A percentile compares a stretch with the other conserved stretches of the same genome.
These are phyloP conservation scores for Papilio dardanus DNA, from an alignment of 1,140 invertebrate genomes.

Conservation along the genomic window DNA sequence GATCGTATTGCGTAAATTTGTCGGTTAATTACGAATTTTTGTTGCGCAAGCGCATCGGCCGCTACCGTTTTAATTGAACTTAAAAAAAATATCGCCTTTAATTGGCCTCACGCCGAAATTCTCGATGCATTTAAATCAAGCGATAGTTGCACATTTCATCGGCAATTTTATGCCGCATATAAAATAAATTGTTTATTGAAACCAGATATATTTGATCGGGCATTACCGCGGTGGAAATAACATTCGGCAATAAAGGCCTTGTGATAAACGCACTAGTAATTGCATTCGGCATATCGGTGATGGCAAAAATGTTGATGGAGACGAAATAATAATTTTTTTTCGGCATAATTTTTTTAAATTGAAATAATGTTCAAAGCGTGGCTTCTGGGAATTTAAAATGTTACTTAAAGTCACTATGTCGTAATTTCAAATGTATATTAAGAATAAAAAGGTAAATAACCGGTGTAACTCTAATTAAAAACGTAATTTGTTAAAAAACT, in stretches of 20 bases:
- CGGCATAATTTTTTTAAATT: neutral
- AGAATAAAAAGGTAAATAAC: neutral
- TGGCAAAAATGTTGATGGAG: conserved; percentile 5
- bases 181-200: conserved; percentile 35
- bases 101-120: conserved; percentile 45
- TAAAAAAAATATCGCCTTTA: conserved; percentile 49
- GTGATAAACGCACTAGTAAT: conserved; percentile 3
- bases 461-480: neutral
- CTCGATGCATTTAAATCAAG: conserved; percentile 53
- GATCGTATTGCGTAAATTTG: conserved; percentile 66
- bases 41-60: conserved; percentile 53
- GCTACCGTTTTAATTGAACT: conserved; percentile 71
- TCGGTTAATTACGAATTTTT: conserved; percentile 56
- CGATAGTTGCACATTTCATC: conserved; percentile 50
- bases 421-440: neutral
- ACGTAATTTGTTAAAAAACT: no score
- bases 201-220: conserved; percentile 9
- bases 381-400: neutral
- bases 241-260: conserved; percentile 5
- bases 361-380: neutral
- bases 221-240: conserved; percentile 12
- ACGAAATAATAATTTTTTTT: conserved; percentile 11
- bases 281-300: conserved; percentile 11
- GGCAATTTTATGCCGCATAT: conserved; percentile 52
- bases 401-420: neutral